These are phyloP conservation scores for Cryptocephalus primarius DNA, from an alignment of 2,888 invertebrate species.

Conservation along the genomic window DNA sequence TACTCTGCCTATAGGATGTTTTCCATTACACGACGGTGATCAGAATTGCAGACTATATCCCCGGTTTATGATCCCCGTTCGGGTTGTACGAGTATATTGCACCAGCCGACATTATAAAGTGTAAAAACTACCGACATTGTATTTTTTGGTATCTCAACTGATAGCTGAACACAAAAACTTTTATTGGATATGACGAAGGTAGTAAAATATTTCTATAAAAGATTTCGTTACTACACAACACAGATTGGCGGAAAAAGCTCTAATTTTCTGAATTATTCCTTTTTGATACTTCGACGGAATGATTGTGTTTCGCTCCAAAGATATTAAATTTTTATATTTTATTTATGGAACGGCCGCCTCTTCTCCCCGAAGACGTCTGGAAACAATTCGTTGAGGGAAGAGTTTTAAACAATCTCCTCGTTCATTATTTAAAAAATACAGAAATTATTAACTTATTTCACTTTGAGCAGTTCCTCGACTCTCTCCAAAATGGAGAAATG, in stretches of 20 bases:
- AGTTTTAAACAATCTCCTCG: no score
- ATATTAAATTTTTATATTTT: no score
- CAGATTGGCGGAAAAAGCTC: conserved; percentile 13
- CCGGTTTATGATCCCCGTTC: conserved; percentile 33
- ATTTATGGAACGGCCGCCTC: no score
- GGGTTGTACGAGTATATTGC: conserved; percentile 26
- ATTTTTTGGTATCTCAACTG: neutral
- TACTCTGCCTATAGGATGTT: conserved; percentile 33
- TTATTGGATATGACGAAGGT: neutral
- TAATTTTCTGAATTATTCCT: conserved; percentile 25
- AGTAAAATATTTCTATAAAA: conserved; percentile 7
- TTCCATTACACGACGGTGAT: conserved; percentile 34
- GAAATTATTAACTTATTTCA: no score
- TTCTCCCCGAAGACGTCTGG: no score
- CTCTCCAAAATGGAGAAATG: no score
- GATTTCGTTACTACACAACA: neutral
- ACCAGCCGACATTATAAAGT: conserved; percentile 34
- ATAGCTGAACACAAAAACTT: neutral
- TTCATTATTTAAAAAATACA: no score
- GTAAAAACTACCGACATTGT: conserved; percentile 36
- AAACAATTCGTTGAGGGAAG: no score
- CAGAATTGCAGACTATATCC: conserved; percentile 34
- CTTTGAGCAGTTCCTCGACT: no score
- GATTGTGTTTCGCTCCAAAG: conserved; percentile 12
- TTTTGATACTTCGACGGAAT: conserved; percentile 17